Evolutionary conservation across 2,113 vertebrate genomes (phyloP).

Genomic region (Chaenogobius annularis): DNA sequence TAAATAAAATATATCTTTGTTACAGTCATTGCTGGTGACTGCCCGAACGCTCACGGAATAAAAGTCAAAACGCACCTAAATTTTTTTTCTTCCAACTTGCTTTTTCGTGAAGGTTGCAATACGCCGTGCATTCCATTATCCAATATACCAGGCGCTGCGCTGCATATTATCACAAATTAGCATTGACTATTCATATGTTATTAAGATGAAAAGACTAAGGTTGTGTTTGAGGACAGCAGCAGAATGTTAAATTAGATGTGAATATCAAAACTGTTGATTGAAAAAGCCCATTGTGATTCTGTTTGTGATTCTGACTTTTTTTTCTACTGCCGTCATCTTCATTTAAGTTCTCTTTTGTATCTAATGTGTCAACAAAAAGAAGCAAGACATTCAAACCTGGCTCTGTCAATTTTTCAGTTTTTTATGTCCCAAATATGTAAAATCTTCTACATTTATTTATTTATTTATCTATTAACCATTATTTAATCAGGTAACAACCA

Average conservation of each 20-base stretch:
- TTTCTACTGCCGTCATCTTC: too few species aligned
- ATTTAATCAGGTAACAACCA: too few species aligned
- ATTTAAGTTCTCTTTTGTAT: too few species aligned
- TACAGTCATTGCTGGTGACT: conserved; percentile 32
- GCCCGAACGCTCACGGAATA: conserved; percentile 53
- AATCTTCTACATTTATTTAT: too few species aligned
- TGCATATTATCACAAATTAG: conserved; percentile 13
- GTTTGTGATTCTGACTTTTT: too few species aligned
- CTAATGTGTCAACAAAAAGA: too few species aligned
- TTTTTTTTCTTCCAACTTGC: conserved; percentile 40
- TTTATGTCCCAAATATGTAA: too few species aligned
- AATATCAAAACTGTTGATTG: not conserved
- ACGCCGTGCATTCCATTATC: conserved; percentile 2
- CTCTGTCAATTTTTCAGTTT: too few species aligned
- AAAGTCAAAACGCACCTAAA: conserved; percentile 30
- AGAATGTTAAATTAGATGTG: conserved; percentile 5
- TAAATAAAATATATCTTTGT: conserved; percentile 52
- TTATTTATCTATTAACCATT: too few species aligned
- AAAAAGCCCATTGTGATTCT: not conserved
- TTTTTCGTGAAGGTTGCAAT: conserved; percentile 4
- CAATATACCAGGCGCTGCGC: conserved; percentile 1
- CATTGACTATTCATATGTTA: conserved; percentile 5
- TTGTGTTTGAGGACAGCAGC: not conserved
- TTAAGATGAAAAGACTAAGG: not conserved
- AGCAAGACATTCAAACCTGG: too few species aligned